These are phyloP conservation scores for Oligia strigilis DNA, from an alignment of 2,888 invertebrate species.

Conservation along the genomic window DNA sequence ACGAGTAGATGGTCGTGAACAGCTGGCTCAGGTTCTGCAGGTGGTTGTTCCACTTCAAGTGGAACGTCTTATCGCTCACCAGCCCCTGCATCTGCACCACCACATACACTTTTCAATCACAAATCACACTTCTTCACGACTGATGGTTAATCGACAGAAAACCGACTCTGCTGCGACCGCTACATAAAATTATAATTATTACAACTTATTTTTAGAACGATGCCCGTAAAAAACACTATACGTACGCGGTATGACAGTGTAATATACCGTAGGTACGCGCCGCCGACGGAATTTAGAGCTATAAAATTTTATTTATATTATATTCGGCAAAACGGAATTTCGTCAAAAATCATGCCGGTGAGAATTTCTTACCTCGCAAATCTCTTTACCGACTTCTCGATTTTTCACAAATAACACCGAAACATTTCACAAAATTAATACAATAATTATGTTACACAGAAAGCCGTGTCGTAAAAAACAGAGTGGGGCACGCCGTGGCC, in stretches of 20 bases:
- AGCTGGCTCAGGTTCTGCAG: constrained; percentile 93
- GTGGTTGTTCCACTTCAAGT: constrained; percentile 94
- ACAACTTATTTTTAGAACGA: constrained; percentile 91
- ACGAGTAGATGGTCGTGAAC: constrained; percentile 93
- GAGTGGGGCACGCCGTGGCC: constrained; percentile 91
- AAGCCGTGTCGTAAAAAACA: constrained; percentile 91
- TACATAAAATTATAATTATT: constrained; percentile 91
- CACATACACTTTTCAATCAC: constrained; percentile 85
- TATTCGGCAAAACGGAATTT: constrained; percentile 81
- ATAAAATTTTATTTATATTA: constrained; percentile 87
- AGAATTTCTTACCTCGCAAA: constrained; percentile 86
- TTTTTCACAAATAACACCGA: constrained; percentile 90
- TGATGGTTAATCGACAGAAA: constrained; percentile 87
- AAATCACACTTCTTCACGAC: constrained; percentile 84
- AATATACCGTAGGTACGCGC: constrained; percentile 90
- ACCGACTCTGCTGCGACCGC: constrained; percentile 89
- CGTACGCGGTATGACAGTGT: constrained; percentile 91
- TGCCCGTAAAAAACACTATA: constrained; percentile 91
- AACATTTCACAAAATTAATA: constrained; percentile 91
- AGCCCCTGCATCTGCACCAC: constrained; percentile 90
- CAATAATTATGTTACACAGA: constrained; percentile 91
- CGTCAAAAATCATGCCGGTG: constrained; percentile 80
- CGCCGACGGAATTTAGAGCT: constrained; percentile 89
- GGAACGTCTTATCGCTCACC: constrained; percentile 92
- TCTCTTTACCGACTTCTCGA: constrained; percentile 87